phyloP scores from a whole-genome alignment of 2,797 vertebrate species.

The Pseudopleuronectes americanus region DNA sequence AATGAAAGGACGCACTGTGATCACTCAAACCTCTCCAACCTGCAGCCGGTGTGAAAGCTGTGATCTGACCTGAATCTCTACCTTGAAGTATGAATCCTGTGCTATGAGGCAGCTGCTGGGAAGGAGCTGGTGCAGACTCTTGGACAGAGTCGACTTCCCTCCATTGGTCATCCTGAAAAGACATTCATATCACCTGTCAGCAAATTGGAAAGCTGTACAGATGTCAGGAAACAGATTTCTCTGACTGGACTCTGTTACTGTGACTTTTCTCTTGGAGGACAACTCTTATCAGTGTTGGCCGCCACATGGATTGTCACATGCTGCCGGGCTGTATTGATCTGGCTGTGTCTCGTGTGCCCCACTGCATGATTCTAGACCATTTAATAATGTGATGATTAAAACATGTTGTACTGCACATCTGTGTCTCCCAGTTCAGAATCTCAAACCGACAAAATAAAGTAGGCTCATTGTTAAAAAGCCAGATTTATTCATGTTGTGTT shows the following conservation, averaged over 20 bases:
- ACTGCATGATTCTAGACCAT: neutral
- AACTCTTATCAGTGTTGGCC: slow-evolving; percentile 42
- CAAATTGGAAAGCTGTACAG: neutral
- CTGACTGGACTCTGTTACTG: neutral
- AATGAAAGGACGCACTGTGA: slow-evolving; percentile 12
- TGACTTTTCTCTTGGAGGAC: slow-evolving; percentile 1
- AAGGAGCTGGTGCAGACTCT: slow-evolving; percentile 84
- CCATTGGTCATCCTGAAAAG: slow-evolving; percentile 90
- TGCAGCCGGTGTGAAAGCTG: neutral
- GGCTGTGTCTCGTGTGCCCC: neutral
- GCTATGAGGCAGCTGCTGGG: slow-evolving; percentile 88
- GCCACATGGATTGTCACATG: slow-evolving; percentile 44
- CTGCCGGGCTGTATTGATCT: slow-evolving; percentile 3
- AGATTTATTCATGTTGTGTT: neutral
- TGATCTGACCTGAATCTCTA: slow-evolving; percentile 37
- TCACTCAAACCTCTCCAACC: neutral
- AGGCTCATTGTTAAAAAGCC: neutral
- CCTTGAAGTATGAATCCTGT: slow-evolving; percentile 96
- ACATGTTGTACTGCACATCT: neutral
- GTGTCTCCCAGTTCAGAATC: neutral
- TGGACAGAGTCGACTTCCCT: slow-evolving; percentile 91
- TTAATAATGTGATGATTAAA: neutral
- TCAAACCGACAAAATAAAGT: neutral
- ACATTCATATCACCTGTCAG: neutral
- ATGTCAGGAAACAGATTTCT: neutral